Conservation (phyloP, 2,113 vertebrate species). For the Poecile atricapillus region DNA sequence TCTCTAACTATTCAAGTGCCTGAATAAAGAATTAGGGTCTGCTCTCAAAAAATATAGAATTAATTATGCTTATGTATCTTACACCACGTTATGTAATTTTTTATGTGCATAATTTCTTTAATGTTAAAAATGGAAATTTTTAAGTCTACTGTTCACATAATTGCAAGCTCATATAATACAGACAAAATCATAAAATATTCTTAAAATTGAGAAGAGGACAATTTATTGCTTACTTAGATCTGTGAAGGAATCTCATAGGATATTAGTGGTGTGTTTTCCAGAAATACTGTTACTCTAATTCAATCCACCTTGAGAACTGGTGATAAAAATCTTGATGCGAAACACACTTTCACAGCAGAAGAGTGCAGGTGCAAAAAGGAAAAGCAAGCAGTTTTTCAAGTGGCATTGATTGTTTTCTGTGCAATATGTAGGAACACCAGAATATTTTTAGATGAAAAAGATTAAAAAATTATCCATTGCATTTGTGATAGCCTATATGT, state of each 20-base stretch:
- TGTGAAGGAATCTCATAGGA: background rate
- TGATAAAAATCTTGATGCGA: background rate
- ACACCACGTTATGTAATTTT: background rate
- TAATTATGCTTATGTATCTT: background rate
- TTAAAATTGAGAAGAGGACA: background rate
- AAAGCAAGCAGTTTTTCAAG: conserved; percentile 39
- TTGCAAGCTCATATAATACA: background rate
- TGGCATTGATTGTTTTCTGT: conserved; percentile 22
- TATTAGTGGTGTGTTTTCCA: background rate
- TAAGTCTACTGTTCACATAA: background rate
- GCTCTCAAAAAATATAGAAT: background rate
- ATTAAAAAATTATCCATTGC: conserved; percentile 57
- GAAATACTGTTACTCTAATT: background rate
- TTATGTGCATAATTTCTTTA: background rate
- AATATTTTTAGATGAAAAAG: conserved; percentile 53
- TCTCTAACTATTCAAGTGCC: background rate
- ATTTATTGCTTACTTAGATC: background rate
- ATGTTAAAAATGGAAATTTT: background rate
- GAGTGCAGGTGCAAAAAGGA: conserved; percentile 41
- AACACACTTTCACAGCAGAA: conserved; percentile 2
- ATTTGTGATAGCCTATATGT: conserved; percentile 23
- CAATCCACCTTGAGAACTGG: background rate
- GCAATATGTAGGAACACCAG: conserved; percentile 13
- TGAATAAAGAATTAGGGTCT: background rate
- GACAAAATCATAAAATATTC: background rate